Evolutionary conservation across 2,113 vertebrate genomes (phyloP).

Genomic region (Onychostruthus taczanowskii): DNA sequence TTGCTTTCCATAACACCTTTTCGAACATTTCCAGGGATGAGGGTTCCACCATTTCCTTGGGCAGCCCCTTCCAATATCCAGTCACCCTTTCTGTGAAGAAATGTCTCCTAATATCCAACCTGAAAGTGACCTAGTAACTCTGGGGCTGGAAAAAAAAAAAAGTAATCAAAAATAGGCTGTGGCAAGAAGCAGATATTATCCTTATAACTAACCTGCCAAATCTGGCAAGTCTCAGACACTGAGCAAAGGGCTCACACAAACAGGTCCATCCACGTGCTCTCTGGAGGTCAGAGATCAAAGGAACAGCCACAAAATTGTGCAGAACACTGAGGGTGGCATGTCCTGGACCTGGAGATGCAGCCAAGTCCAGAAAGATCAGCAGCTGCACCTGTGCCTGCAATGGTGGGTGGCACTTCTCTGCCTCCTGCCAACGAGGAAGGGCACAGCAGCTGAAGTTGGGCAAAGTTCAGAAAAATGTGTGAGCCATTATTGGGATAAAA

Average conservation of each 20-base stretch:
- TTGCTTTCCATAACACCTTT: background rate
- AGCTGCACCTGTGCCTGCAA: background rate
- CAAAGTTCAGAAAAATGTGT: background rate
- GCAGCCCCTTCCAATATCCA: background rate
- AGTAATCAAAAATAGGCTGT: background rate
- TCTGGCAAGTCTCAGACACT: background rate
- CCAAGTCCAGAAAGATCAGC: background rate
- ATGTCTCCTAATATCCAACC: background rate
- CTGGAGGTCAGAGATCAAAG: background rate
- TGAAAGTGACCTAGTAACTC: background rate
- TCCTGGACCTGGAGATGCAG: background rate
- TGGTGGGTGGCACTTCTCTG: background rate
- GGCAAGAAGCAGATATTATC: background rate
- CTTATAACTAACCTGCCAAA: background rate
- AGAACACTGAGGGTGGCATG: background rate
- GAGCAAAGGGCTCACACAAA: background rate
- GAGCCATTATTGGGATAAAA: background rate
- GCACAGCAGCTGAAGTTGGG: background rate
- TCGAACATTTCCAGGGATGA: background rate
- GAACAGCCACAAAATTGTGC: accelerated
- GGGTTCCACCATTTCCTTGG: background rate
- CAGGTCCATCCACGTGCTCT: accelerated
- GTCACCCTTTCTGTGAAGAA: background rate
- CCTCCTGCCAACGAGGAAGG: background rate
- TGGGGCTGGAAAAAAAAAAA: background rate